Evolutionary conservation across 2,113 vertebrate genomes (phyloP).

Genomic region (Caloenas nicobarica): DNA sequence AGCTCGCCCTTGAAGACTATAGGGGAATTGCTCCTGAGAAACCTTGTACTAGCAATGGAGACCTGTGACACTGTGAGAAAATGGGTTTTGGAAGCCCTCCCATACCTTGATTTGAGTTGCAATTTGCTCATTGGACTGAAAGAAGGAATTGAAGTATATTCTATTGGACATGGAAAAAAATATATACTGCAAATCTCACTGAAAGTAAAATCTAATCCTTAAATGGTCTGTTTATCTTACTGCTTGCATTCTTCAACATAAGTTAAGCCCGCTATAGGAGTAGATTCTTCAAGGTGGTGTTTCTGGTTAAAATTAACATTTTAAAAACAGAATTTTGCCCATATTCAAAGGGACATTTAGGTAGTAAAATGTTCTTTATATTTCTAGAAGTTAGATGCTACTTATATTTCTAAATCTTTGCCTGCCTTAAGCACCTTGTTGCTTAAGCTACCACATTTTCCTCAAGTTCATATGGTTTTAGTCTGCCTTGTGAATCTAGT

Average conservation of each 20-base stretch:
- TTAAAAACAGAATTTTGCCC: neutral
- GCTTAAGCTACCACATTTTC: neutral
- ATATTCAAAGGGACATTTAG: neutral
- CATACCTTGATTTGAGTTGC: neutral
- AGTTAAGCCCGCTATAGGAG: neutral
- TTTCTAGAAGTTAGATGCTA: neutral
- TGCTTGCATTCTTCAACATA: neutral
- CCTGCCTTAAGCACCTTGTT: neutral
- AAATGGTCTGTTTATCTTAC: neutral
- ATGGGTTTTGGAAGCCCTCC: neutral
- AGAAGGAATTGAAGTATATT: neutral
- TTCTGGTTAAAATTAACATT: neutral
- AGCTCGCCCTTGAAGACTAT: neutral
- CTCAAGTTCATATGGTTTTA: neutral
- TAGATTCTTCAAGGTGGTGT: neutral
- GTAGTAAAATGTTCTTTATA: neutral
- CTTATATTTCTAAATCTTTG: neutral
- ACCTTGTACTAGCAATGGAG: neutral
- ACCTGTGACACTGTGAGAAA: neutral
- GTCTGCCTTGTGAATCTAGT: neutral
- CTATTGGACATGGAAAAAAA: neutral
- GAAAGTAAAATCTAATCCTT: neutral
- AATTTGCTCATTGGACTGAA: neutral
- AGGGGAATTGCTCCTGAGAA: neutral
- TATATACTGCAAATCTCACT: neutral